Evolutionary conservation across 2,113 vertebrate species (phyloP).

Genomic region (Cavia porcellus): DNA sequence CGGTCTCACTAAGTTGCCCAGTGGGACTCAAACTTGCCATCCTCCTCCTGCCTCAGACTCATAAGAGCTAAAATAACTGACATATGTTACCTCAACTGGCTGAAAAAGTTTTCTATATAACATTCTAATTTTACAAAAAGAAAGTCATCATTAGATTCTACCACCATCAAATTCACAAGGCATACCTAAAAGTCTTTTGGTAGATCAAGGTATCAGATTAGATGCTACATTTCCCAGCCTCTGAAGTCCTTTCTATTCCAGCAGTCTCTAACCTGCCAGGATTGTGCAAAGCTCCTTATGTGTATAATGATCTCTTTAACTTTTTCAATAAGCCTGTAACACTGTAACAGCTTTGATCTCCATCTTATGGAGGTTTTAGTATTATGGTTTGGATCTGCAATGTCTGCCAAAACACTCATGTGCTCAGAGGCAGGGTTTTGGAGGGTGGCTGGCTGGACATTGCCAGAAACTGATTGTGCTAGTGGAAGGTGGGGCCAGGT

Average conservation of each 20-base stretch:
- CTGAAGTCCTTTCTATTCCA: not conserved
- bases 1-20: not conserved
- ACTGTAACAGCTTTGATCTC: not conserved
- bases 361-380: not conserved
- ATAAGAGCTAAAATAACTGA: not conserved
- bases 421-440: not conserved
- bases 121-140: slow-evolving; percentile 27
- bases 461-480: not conserved
- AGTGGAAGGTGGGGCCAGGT: not conserved
- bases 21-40: not conserved
- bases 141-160: not conserved
- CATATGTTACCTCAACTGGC: not conserved
- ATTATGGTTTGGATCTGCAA: not conserved
- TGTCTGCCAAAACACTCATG: not conserved
- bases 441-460: not conserved
- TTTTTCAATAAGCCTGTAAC: not conserved
- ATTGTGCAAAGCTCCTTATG: not conserved
- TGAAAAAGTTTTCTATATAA: not conserved
- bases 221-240: not conserved
- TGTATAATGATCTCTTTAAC: not conserved
- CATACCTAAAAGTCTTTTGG: not conserved
- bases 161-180: not conserved
- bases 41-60: not conserved
- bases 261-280: not conserved
- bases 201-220: not conserved